Conservation (phyloP, 2,888 invertebrate species). For the Synanthedon formicaeformis region DNA sequence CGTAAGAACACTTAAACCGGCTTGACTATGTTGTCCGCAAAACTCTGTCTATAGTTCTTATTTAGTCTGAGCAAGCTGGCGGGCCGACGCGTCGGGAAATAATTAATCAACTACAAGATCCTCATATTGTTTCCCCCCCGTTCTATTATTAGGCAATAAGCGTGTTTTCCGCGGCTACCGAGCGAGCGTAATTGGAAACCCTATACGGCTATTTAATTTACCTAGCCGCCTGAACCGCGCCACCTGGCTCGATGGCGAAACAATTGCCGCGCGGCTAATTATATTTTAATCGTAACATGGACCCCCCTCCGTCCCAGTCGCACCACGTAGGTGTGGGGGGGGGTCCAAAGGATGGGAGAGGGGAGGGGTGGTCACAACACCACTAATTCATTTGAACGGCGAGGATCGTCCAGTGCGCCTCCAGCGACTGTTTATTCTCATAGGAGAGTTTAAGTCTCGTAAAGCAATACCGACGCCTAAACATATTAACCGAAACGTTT, state of each 20-base stretch:
- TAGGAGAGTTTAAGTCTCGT: constrained; percentile 67
- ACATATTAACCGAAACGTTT: constrained; percentile 65
- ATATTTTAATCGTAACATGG: constrained; percentile 66
- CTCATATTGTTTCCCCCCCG: constrained; percentile 35
- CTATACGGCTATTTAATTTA: constrained; percentile 65
- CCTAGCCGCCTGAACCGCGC: constrained; percentile 46
- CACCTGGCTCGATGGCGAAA: constrained; percentile 67
- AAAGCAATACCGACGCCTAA: constrained; percentile 63
- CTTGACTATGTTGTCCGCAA: too few relatives aligned
- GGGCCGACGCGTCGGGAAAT: constrained; percentile 18
- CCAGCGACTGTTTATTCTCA: constrained; percentile 59
- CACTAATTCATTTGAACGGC: constrained; percentile 62
- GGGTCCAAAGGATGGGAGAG: constrained; percentile 16
- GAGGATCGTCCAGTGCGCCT: constrained; percentile 40
- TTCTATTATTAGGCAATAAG: constrained; percentile 63
- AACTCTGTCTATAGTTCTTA: too few relatives aligned
- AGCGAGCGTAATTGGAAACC: constrained; percentile 56
- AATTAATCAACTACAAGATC: constrained; percentile 53
- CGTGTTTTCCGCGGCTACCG: constrained; percentile 43
- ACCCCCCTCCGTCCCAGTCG: constrained; percentile 19
- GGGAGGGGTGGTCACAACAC: constrained; percentile 20
- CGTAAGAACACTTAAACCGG: too few relatives aligned
- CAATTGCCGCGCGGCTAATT: constrained; percentile 67
- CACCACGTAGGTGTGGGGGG: constrained; percentile 5
- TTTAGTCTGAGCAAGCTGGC: constrained; percentile 9